phyloP scores from a whole-genome alignment of 2,113 vertebrate species.

The Amphilophus citrinellus region DNA sequence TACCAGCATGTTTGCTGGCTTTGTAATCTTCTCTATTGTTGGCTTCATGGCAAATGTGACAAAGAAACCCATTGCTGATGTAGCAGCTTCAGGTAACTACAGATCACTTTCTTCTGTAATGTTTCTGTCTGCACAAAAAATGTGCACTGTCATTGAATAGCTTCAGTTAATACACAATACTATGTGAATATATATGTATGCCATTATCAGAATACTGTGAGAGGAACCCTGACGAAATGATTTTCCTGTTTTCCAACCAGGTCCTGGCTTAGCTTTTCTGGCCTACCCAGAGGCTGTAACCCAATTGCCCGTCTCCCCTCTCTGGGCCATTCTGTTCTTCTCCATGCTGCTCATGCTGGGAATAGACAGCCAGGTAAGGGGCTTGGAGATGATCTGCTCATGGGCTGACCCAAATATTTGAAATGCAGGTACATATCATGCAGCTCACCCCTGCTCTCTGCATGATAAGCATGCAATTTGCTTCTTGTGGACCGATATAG shows the following conservation, averaged over 20 bases:
- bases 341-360: slow-evolving; percentile 99
- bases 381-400: slow-evolving; percentile 63
- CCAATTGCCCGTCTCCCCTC: slow-evolving; percentile 93
- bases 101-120: slow-evolving; percentile 14
- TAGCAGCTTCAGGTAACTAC: slow-evolving; percentile 94
- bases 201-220: not conserved
- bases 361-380: slow-evolving; percentile 97
- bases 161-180: not conserved
- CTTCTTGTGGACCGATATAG: slow-evolving; percentile 66
- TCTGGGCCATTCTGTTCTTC: slow-evolving; percentile 99
- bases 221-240: slow-evolving; percentile 34
- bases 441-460: slow-evolving; percentile 56
- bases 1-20: slow-evolving; percentile 99
- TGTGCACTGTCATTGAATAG: slow-evolving; percentile 26
- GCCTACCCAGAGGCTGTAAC: slow-evolving; percentile 98
- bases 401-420: slow-evolving; percentile 78
- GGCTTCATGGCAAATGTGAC: slow-evolving; percentile 99
- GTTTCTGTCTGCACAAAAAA: slow-evolving; percentile 5
- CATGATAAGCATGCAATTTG: slow-evolving; percentile 72
- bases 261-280: slow-evolving; percentile 95
- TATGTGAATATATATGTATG: not conserved
- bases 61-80: slow-evolving; percentile 93
- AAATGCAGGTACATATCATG: slow-evolving; percentile 66
- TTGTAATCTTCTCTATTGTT: slow-evolving; percentile 99
- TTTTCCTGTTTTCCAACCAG: slow-evolving; percentile 73